Conservation (phyloP, 2,113 vertebrate species). For the Phyllostomus hastatus region DNA sequence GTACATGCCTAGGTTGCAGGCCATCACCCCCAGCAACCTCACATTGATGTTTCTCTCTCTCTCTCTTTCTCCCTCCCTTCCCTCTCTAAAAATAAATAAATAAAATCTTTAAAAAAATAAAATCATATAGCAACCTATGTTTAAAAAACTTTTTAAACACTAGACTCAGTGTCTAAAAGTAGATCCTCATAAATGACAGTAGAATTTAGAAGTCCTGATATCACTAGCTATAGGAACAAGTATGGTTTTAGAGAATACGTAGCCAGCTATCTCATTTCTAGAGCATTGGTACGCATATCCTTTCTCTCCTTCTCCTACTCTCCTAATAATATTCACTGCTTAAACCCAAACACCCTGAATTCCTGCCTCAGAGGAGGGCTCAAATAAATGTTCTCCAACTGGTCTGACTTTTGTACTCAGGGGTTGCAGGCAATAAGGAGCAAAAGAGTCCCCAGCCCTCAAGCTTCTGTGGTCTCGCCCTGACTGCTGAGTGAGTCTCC, state of each 20-base stretch:
- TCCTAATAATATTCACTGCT: neutral
- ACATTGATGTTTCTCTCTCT: too few relatives aligned
- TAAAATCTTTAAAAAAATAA: neutral
- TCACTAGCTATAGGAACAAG: neutral
- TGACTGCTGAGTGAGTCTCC: neutral
- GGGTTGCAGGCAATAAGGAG: neutral
- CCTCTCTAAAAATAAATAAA: too few relatives aligned
- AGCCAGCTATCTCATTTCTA: neutral
- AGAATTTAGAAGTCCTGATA: neutral
- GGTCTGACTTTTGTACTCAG: neutral
- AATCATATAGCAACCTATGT: neutral
- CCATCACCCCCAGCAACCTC: too few relatives aligned
- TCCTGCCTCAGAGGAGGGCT: neutral
- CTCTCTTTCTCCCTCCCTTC: too few relatives aligned
- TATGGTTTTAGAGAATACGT: neutral
- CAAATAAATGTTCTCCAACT: neutral
- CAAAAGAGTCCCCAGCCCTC: neutral
- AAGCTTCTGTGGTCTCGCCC: neutral
- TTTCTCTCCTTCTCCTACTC: neutral
- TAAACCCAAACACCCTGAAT: neutral
- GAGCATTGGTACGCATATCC: fast-evolving
- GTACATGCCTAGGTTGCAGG: too few relatives aligned
- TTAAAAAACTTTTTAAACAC: neutral
- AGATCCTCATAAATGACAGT: neutral
- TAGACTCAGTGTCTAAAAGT: neutral